Conservation (phyloP, 2,888 invertebrate species). For the Dichetophora obliterata region DNA sequence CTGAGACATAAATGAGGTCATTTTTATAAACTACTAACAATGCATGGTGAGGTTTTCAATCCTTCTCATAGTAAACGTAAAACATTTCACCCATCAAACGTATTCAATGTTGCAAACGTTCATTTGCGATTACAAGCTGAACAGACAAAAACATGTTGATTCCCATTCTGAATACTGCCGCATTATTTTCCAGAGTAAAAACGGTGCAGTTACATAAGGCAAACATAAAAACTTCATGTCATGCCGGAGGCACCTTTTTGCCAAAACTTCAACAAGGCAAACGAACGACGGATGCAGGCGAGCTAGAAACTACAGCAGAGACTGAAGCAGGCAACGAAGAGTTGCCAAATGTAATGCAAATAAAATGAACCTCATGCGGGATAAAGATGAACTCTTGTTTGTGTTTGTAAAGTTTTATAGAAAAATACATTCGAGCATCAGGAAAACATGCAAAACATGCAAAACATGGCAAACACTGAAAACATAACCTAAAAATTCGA, state of each 20-base stretch:
- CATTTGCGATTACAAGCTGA: constrained; percentile 2
- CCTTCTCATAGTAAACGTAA: neutral
- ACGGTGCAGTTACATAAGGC: constrained; percentile 32
- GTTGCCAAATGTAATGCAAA: constrained; percentile 42
- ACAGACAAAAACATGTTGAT: constrained; percentile 23
- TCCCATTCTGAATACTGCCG: neutral
- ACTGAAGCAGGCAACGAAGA: constrained; percentile 17
- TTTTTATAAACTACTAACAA: neutral
- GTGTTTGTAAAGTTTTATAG: neutral
- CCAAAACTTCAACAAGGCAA: neutral
- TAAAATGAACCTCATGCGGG: constrained; percentile 39
- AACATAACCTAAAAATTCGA: constrained; percentile 42
- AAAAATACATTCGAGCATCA: constrained; percentile 15
- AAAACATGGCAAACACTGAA: constrained; percentile 40
- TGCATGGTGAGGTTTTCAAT: neutral
- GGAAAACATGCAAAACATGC: constrained; percentile 35
- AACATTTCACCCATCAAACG: neutral
- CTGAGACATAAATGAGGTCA: neutral
- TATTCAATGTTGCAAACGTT: neutral
- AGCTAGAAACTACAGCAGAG: constrained; percentile 7
- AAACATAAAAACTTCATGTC: constrained; percentile 43
- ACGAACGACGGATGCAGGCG: constrained; percentile 6
- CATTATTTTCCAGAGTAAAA: constrained; percentile 3
- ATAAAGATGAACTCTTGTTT: constrained; percentile 28
- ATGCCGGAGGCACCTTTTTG: constrained; percentile 35